Evolutionary conservation across 1,140 invertebrate species (phyloP), one percentile per base, ranked within the genome.

Genomic region (Penaeus vannamei): DNA sequence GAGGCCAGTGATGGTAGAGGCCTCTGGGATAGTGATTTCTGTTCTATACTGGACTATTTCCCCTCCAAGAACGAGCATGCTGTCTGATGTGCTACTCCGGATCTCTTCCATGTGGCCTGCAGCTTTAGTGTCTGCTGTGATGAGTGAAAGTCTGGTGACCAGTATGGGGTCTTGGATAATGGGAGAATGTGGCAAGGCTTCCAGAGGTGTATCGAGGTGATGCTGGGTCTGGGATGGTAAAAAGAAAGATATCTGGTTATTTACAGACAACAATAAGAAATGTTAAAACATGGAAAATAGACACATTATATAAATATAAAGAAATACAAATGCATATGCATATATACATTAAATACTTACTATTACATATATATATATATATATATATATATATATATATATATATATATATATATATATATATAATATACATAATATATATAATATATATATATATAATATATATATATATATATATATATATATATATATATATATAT

Each of bases 161-260:
- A 84, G 79, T 14, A 80, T 32, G 7, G 66, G 66, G 20, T 64
- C 62, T 59, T 42, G 60, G 36, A 66, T 83, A n/a, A 69, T 64
- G 26, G 42, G 64, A 19, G 80, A 72, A 36, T 84, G 81, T 7
- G 90, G 85, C 20, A 87, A 29, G n/a, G 85, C 72, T 20, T 26
- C 46, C 66, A 90, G 53, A 1, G 85, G 36, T 12, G 84, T 59
- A 66, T 90, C 90, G 17, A 90, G 66, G 23, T 90, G 90, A 26
- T 90, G 90, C 1, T n/a, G 76, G 36, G 90, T 90, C 90, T 90
- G 90, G 22, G 84, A 90, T 23, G 32, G 22, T 10, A 20, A 32
- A 84, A 62, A 62, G 36, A 5, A 36, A 36, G 36, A 7, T 42
- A 42, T 20, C 7, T n/a, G 69, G 8, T 23, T 53, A 53, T 4